Evolutionary conservation across 2,113 vertebrate species (phyloP), one percentile per base, ranked within the genome.

Genomic region (Holacanthus passer): DNA sequence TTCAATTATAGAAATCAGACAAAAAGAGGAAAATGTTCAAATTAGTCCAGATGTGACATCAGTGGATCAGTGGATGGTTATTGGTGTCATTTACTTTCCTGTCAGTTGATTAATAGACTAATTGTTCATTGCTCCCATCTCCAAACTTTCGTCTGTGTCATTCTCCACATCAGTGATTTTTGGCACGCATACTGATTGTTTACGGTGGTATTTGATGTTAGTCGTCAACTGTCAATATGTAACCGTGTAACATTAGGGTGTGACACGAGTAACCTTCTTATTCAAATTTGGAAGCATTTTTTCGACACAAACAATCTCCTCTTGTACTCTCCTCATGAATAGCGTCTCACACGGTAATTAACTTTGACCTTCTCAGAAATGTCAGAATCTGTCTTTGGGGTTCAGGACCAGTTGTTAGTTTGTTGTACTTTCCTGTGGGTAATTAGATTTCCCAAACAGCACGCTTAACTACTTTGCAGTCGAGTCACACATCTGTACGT

Each of bases 331-430:
- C 71, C 24, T 5, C 37, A n/a, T 73, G 84, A 79, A 65, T n/a
- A 81, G 69, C 65, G 63, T 59, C 37, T 70, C n/a, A 12, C 41
- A 11, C 41, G 3, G 72, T 90, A 89, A 91, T 94, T 91, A 93
- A 73, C 68, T 47, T 27, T 84, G 86, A 91, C 90, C 92, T 94
- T 91, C 87, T 86, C 73, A 67, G 9, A 90, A 92, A 93, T 93
- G 91, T 85, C 90, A 91, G 69, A 86, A 86, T 85, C 35, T 77
- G 89, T 89, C 82, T 87, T 89, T 22, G 45, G 82, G 71, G 63
- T 73, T 80, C 29, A 32, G 32, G 71, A 48, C 68, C 87, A 83
- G 55, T 81, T 86, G 84, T 76, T 87, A 56, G 59, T 73, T 72
- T 83, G 52, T 67, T 69, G 62, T 78, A 41, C 56, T 84, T 84